Conservation (phyloP, 2,797 vertebrate genomes). For the Lacerta viridis region DNA sequence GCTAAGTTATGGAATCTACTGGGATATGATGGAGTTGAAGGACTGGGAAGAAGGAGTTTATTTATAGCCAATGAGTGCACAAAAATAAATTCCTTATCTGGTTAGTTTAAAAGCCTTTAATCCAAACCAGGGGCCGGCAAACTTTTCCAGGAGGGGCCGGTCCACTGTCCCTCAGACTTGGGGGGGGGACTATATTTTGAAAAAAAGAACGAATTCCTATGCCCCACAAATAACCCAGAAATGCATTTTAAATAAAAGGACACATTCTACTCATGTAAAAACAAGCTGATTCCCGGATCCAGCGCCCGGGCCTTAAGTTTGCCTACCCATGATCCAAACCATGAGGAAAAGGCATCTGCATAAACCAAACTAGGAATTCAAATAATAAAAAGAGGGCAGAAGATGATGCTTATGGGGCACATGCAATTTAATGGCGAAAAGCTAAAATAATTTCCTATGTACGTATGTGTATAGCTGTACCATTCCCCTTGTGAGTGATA, state of each 20-base stretch:
- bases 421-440: too few relatives aligned
- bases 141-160: background rate
- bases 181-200: too few relatives aligned
- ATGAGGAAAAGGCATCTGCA: conserved; percentile 14
- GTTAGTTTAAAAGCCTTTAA: conserved; percentile 74
- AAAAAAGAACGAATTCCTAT: too few relatives aligned
- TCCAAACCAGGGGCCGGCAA: conserved; percentile 58
- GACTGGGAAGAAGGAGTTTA: conserved; percentile 73
- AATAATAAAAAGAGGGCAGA: background rate
- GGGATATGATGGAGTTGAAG: conserved; percentile 70
- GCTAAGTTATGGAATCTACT: conserved; percentile 69
- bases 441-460: background rate
- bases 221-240: too few relatives aligned
- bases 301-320: too few relatives aligned
- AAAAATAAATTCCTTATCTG: conserved; percentile 67
- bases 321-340: too few relatives aligned
- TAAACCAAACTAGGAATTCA: background rate
- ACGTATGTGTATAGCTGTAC: background rate
- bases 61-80: conserved; percentile 76
- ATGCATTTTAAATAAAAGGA: too few relatives aligned
- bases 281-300: too few relatives aligned
- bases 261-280: too few relatives aligned
- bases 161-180: too few relatives aligned
- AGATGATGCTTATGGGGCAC: too few relatives aligned
- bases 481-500: background rate